Evolutionary conservation across 2,888 invertebrate species (phyloP), one percentile per base, ranked within the genome.

Genomic region (Hesperia comma): DNA sequence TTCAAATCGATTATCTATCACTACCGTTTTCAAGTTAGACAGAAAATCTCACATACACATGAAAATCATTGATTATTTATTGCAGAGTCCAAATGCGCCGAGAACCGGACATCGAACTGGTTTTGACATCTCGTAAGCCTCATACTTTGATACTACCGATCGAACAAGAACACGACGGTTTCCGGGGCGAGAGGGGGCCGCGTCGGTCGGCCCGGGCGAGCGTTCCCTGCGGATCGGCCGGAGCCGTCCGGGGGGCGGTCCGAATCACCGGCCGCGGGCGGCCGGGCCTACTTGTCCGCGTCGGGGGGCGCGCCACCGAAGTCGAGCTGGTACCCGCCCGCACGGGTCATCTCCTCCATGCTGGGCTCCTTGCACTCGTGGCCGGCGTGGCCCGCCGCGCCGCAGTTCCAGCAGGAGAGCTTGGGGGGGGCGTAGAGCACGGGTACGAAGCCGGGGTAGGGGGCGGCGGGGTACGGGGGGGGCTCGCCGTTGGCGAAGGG

Each of bases 371-470:
- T 96, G 86, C 98, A 99, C 76, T 98, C 98, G 77, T 95, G 94
- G 26, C 98, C 98, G 61, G 94, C 94, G 86, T 99, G 98, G 61
- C 95, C 96, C 66, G 95, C 94, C 63, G 95, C 96, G 69, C 98
- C 98, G 90, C 99, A 99, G 86, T 98, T 99, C 93, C 96, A 98
- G 89, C 98, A 99, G 53, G 97, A 96, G 63, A 95, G 90, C 84
- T 95, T 95, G 54, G 94, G 93, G 61, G 94, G 94, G 73, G 94
- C 94, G 78, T 91, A 93, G 71, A 92, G 87, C 43, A 93, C 91
- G n/a, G 94, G 93, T 71, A 93, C 90, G 81, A 84, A 92, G 67
- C 88, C 82, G 77, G 88, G 82, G 81, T 88, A 90, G 26, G 86
- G 89, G 75, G 88, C 86, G 81, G 92, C 80, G 73, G 86, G 85